Base-by-base conservation (phyloP, 2,113 vertebrate species). In the Macquaria ambigua region DNA sequence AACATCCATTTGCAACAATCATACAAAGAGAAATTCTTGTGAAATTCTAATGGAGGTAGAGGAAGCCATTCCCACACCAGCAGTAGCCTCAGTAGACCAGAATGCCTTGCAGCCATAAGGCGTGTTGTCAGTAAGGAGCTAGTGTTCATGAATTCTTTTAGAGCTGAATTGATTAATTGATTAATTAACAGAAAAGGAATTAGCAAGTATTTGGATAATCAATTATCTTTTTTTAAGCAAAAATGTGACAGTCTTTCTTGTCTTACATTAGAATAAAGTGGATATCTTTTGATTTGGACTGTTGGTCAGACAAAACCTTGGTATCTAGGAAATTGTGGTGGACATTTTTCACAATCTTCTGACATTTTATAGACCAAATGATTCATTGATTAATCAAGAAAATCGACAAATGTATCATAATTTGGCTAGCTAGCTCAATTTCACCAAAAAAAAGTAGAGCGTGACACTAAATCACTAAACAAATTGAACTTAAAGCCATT, bases 51-150 rank as follows among this genome's bases (percentile, higher is more conserved):
- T 23, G 14, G 72, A 58, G 20, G 37, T 18, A 43, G 31, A 85
- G 34, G 23, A 71, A 76, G 11, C 14, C 21, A 14, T 61, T 16
- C 63, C 48, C 14, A 62, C 77, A 69, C 55, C 56, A 71, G 67
- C 48, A 52, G 34, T 46, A 21, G 62, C 74, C 25, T 58, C 20
- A 25, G 64, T 80, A 20, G 73, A 68, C 77, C 73, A 84, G 77
- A 74, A 77, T 81, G 82, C 62, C 52, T 79, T 46, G 46, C 39
- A 67, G 68, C 67, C 43, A 59, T 58, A 41, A 63, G 37, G 34
- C 4, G 5, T 28, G 46, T 50, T 41, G 31, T 52, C 50, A 16
- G 31, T 15, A 23, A 20, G 23, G 14, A 15, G 23, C 53, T 28
- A 34, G 43, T 15, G 31, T 37, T 59, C 15, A 31, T 61, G n/a